A percentile compares a stretch with the other conserved stretches of the same genome.
Evolutionary conservation across 2,888 invertebrate genomes (phyloP).

Genomic region (Linyphia triangularis): DNA sequence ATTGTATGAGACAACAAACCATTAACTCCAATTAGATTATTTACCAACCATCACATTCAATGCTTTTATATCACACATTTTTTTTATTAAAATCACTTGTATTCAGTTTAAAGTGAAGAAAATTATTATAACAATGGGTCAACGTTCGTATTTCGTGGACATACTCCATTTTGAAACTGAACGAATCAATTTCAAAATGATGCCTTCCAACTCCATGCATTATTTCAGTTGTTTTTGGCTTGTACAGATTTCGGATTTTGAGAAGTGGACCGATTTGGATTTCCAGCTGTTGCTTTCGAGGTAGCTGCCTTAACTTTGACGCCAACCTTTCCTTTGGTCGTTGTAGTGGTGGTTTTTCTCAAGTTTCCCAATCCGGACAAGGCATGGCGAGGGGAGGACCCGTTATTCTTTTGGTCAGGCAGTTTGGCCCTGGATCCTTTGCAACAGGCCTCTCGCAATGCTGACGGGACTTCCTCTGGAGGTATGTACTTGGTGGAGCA

Average conservation of each 20-base stretch:
- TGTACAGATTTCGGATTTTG: neutral
- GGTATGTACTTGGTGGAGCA: conserved; percentile 85
- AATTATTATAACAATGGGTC: too few species aligned
- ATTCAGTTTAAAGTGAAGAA: too few species aligned
- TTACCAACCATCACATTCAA: too few species aligned
- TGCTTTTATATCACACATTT: too few species aligned
- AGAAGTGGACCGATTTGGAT: neutral
- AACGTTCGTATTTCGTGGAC: too few species aligned
- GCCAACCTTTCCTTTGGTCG: neutral
- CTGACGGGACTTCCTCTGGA: conserved; percentile 42
- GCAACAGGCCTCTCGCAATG: conserved; percentile 34
- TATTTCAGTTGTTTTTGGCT: neutral
- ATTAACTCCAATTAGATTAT: too few species aligned
- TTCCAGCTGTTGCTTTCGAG: neutral
- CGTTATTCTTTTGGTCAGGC: neutral
- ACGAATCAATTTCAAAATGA: too few species aligned
- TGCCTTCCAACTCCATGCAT: too few species aligned
- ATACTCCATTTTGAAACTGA: too few species aligned
- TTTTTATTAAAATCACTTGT: too few species aligned
- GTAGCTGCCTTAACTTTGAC: conserved; percentile 9
- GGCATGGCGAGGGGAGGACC: conserved; percentile 21
- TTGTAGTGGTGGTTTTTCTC: neutral
- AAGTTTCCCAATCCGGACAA: neutral
- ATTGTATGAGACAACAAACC: too few species aligned
- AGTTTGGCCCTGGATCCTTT: conserved; percentile 32